phyloP scores from a whole-genome alignment of 2,888 invertebrate species.

The Drosophila yooni region DNA sequence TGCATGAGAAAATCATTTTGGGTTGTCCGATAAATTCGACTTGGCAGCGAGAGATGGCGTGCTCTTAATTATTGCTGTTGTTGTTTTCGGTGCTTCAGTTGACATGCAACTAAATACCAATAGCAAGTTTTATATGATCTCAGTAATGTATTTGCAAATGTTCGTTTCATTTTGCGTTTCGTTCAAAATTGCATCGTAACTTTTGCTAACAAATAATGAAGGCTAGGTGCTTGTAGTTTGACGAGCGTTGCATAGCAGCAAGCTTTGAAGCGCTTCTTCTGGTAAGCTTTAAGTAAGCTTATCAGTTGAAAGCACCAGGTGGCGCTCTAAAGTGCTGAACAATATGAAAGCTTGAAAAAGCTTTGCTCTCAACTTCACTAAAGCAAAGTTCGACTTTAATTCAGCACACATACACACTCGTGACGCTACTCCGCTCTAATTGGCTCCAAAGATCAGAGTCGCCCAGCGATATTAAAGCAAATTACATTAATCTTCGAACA shows the following conservation, averaged over 20 bases:
- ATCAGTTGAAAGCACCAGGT: constrained; percentile 18
- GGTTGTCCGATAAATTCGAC: constrained; percentile 34
- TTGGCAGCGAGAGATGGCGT: constrained; percentile 44
- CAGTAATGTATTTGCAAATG: constrained; percentile 1
- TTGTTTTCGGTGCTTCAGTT: constrained; percentile 38
- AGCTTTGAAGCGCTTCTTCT: constrained; percentile 10
- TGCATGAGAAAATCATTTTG: constrained; percentile 41
- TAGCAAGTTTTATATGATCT: constrained; percentile 5
- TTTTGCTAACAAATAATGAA: neutral
- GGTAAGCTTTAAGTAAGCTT: constrained; percentile 17
- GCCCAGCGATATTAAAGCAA: constrained; percentile 54
- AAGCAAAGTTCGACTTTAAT: constrained; percentile 19
- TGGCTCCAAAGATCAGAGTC: constrained; percentile 69
- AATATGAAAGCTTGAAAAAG: constrained; percentile 15
- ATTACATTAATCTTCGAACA: constrained; percentile 53
- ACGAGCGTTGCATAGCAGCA: constrained; percentile 12
- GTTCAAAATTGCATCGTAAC: neutral
- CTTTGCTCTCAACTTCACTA: constrained; percentile 15
- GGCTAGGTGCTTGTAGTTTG: constrained; percentile 8
- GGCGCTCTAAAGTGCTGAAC: constrained; percentile 11
- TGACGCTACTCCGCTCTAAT: constrained; percentile 44
- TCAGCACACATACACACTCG: neutral
- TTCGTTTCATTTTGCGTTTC: no score
- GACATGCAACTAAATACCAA: constrained; percentile 34
- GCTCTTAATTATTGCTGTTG: constrained; percentile 51